Conservation (phyloP, 2,113 vertebrate genomes). For the Quiscalus mexicanus region DNA sequence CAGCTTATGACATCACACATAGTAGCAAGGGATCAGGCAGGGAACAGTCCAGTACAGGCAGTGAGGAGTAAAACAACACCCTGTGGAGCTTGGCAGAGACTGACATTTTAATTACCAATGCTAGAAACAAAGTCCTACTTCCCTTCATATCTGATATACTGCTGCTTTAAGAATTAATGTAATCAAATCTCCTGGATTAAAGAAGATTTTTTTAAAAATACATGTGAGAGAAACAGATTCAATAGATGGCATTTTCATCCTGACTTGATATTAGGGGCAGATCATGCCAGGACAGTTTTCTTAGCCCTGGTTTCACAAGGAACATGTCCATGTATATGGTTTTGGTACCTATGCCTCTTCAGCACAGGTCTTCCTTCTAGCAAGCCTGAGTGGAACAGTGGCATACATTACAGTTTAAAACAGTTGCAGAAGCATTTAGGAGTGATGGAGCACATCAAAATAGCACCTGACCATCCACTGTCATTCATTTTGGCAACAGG, state of each 20-base stretch:
- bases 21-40: background rate
- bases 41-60: background rate
- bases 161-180: background rate
- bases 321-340: rapidly evolving
- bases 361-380: background rate
- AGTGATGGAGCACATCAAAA: background rate
- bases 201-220: background rate
- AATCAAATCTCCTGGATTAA: background rate
- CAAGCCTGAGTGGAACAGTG: background rate
- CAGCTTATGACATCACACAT: rapidly evolving
- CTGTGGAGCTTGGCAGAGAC: background rate
- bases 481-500: background rate
- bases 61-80: background rate
- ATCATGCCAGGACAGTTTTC: background rate
- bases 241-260: background rate
- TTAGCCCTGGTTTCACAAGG: background rate
- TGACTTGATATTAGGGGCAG: background rate
- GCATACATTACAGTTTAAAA: background rate
- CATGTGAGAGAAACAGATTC: background rate
- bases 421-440: background rate
- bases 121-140: background rate
- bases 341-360: rapidly evolving
- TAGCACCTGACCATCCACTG: background rate
- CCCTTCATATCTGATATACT: rapidly evolving
- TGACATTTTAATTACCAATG: background rate